Conservation (phyloP, 2,797 vertebrate genomes). For the Tauraco hartlaubi region DNA sequence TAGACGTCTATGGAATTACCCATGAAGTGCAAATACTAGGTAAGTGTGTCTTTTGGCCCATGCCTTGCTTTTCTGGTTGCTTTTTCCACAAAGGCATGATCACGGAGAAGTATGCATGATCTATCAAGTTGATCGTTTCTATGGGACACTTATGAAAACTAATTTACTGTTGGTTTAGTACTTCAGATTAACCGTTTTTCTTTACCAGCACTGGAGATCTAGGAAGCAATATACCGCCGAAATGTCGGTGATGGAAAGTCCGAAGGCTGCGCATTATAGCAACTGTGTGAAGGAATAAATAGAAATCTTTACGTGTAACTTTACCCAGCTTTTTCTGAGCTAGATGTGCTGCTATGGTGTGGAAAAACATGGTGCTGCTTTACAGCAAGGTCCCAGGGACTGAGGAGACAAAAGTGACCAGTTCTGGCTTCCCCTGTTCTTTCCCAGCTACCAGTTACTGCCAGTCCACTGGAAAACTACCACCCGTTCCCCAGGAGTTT, state of each 20-base stretch:
- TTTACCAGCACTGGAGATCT: background rate
- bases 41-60: slow-evolving; percentile 67
- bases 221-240: background rate
- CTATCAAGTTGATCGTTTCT: background rate
- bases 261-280: background rate
- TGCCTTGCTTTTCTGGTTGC: background rate
- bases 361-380: background rate
- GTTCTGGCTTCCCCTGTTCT: background rate
- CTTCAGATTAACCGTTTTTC: background rate
- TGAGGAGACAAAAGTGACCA: background rate
- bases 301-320: background rate
- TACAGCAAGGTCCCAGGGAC: background rate
- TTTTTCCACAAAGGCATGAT: background rate
- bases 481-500: background rate
- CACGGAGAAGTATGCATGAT: background rate
- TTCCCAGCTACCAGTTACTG: background rate
- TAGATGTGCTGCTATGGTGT: background rate
- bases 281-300: background rate
- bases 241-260: background rate
- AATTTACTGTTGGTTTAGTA: background rate
- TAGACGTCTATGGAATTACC: slow-evolving; percentile 98
- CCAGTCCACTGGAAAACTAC: background rate
- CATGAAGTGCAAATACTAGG: slow-evolving; percentile 97
- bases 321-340: background rate
- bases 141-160: background rate